Percentiles rank a stretch among this genome's conserved stretches.
Conservation (phyloP, 2,888 invertebrate species). For the Drosophila suboccidentalis region DNA sequence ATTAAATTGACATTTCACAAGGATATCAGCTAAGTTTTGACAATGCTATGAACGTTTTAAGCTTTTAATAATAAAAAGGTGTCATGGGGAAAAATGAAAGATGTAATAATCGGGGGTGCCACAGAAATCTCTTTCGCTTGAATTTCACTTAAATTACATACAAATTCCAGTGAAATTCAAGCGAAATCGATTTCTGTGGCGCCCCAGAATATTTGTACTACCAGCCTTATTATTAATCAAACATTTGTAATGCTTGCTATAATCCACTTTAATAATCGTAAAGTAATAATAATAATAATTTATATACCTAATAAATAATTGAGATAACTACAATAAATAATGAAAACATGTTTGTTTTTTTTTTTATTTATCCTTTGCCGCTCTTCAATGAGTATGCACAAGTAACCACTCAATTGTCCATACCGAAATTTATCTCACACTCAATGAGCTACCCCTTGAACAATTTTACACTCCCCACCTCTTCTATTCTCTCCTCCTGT, state of each 20-base stretch:
- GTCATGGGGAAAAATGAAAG: no score
- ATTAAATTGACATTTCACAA: no score
- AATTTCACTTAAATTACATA: no score
- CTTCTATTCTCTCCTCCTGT: neutral
- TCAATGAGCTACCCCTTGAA: constrained; percentile 42
- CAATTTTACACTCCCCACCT: constrained; percentile 21
- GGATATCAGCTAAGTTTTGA: no score
- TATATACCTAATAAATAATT: constrained; percentile 31
- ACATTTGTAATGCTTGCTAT: neutral
- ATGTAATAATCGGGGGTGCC: no score
- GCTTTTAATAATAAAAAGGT: no score
- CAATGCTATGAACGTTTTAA: no score
- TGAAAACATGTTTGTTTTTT: constrained; percentile 26
- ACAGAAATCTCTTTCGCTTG: no score
- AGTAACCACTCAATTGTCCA: constrained; percentile 64
- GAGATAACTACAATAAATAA: constrained; percentile 19
- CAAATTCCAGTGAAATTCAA: no score
- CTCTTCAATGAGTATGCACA: constrained; percentile 12
- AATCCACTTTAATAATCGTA: neutral
- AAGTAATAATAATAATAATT: neutral
- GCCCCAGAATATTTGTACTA: no score
- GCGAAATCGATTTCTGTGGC: no score
- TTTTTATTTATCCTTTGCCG: constrained; percentile 11
- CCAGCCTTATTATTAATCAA: neutral
- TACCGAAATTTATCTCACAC: constrained; percentile 51